Evolutionary conservation across 2,888 invertebrate species (phyloP).

Genomic region (Bhutanitis thaidina): DNA sequence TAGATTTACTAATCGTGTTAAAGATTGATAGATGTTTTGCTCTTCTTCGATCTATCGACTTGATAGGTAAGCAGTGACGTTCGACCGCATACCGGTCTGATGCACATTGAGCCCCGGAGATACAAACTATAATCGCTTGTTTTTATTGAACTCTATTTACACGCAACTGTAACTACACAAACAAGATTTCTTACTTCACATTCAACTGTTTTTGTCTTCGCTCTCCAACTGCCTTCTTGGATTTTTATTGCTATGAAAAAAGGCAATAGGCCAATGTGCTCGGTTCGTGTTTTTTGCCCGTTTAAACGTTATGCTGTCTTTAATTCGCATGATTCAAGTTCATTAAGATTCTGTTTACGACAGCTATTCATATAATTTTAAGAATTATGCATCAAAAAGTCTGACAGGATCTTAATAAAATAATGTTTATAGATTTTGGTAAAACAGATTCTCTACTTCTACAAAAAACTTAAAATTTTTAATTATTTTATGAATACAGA

Average conservation of each 20-base stretch:
- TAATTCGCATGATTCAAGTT: slow-evolving; percentile 7
- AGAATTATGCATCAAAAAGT: too few species aligned
- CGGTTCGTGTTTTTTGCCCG: slow-evolving; percentile 25
- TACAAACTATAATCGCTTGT: slow-evolving; percentile 2
- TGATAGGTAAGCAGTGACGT: not conserved
- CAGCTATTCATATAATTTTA: too few species aligned
- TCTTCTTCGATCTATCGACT: not conserved
- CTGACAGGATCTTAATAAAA: too few species aligned
- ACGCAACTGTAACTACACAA: slow-evolving; percentile 7
- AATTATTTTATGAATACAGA: too few species aligned
- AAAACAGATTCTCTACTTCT: too few species aligned
- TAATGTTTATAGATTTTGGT: too few species aligned
- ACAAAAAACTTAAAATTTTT: too few species aligned
- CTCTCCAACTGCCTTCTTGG: slow-evolving; percentile 21
- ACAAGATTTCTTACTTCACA: slow-evolving; percentile 14
- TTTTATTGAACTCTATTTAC: not conserved
- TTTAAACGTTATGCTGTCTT: slow-evolving; percentile 19
- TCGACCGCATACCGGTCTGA: not conserved
- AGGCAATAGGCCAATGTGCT: slow-evolving; percentile 26
- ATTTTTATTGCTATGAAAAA: slow-evolving; percentile 28
- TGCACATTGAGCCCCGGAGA: not conserved
- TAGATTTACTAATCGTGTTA: too few species aligned
- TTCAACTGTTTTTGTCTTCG: slow-evolving; percentile 19
- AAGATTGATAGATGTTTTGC: slow-evolving; percentile 15
- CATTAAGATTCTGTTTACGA: not conserved